Evolutionary conservation across 2,113 vertebrate genomes (phyloP).

Genomic region (Leptobrachium leishanense): DNA sequence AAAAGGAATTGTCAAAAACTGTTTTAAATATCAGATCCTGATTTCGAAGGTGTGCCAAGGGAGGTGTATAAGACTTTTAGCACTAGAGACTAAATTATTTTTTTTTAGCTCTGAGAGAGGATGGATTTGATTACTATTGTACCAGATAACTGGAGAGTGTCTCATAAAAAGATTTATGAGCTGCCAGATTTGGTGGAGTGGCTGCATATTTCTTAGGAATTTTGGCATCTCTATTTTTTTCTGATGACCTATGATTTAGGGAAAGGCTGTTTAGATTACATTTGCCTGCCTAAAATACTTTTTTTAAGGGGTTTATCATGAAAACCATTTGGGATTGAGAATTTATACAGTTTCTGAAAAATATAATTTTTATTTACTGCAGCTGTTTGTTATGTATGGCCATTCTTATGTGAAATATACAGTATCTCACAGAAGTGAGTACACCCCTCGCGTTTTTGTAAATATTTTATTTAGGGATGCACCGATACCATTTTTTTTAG

Average conservation of each 20-base stretch:
- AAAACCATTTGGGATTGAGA: conserved; percentile 24
- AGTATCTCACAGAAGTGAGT: no score
- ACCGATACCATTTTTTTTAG: no score
- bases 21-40: conserved; percentile 44
- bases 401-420: no score
- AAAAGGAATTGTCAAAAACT: conserved; percentile 1
- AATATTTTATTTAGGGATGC: no score
- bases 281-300: conserved; percentile 32
- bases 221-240: conserved; percentile 40
- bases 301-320: conserved; percentile 22
- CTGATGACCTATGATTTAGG: conserved; percentile 42
- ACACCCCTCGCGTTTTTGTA: no score
- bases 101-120: conserved; percentile 2
- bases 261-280: conserved; percentile 35
- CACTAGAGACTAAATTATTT: conserved; percentile 15
- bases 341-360: conserved; percentile 10
- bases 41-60: conserved; percentile 36
- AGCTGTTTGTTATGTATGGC: no score
- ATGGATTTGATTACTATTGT: conserved; percentile 45
- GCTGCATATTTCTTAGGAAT: conserved; percentile 27
- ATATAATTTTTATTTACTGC: background rate
- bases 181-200: conserved; percentile 46
- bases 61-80: conserved; percentile 35
- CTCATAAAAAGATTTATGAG: conserved; percentile 45
- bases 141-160: conserved; percentile 41